Conservation (phyloP, 2,113 vertebrate genomes). For the Mobula birostris region DNA sequence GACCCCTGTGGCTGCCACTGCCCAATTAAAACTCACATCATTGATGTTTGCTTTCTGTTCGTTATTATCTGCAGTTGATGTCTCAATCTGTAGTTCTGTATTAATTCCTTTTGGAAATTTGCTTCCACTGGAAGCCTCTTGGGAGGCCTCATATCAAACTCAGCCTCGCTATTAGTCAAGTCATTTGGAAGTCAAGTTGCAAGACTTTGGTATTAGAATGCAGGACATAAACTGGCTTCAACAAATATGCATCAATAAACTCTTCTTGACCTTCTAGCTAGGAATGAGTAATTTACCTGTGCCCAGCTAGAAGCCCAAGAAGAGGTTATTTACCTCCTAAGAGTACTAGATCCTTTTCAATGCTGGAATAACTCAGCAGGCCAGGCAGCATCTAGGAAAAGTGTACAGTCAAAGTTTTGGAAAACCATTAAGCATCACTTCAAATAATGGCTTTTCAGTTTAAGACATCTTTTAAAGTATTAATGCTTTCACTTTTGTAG, state of each 20-base stretch:
- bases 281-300: too few relatives aligned
- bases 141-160: neutral
- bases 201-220: neutral
- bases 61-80: neutral
- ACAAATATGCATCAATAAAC: neutral
- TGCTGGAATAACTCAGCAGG: too few relatives aligned
- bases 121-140: neutral
- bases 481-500: neutral
- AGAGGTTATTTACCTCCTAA: too few relatives aligned
- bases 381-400: too few relatives aligned
- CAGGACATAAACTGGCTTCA: neutral
- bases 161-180: neutral
- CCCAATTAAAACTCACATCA: constrained; percentile 19
- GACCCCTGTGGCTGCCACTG: neutral
- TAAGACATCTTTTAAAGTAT: neutral
- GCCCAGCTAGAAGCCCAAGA: too few relatives aligned
- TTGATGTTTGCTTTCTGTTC: neutral
- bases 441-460: neutral
- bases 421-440: neutral
- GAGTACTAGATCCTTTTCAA: too few relatives aligned
- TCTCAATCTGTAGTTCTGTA: neutral
- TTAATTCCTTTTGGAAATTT: neutral
- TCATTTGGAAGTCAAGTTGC: neutral
- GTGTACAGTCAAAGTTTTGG: too few relatives aligned
- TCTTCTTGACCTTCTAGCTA: too few relatives aligned